phyloP scores from a whole-genome alignment of 53 echinoderm and acorn worm genomes.

The Actinopyga echinites region DNA sequence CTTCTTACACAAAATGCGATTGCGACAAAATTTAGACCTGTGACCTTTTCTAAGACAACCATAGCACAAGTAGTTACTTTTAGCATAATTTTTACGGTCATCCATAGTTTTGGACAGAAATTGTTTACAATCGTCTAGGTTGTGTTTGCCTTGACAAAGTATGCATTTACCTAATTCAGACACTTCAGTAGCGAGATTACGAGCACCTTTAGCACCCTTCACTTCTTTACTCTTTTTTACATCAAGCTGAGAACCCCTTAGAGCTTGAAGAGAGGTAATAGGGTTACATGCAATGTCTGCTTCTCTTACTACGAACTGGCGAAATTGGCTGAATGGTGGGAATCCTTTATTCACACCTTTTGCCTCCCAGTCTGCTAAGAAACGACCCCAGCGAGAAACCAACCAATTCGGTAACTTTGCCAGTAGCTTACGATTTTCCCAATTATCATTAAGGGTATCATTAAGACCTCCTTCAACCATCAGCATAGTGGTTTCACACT shows the following conservation, averaged over 20 bases:
- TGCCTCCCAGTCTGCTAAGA: no score
- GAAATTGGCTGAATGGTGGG: constrained; percentile 3
- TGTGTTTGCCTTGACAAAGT: background rate
- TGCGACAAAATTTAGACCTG: background rate
- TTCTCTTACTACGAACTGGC: background rate
- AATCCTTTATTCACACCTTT: background rate
- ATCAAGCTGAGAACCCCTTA: background rate
- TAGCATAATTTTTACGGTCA: background rate
- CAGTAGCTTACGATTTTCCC: no score
- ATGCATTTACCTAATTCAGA: background rate
- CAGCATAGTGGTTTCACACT: no score
- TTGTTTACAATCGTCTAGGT: background rate
- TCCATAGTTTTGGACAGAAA: background rate
- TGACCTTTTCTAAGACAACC: background rate
- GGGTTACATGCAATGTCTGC: constrained; percentile 15
- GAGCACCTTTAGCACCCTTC: background rate
- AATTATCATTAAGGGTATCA: no score
- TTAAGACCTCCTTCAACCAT: no score
- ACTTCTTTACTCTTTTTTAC: background rate
- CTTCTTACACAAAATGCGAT: background rate
- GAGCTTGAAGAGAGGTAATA: background rate
- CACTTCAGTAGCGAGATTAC: background rate
- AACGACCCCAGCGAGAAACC: no score
- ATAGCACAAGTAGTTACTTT: background rate
- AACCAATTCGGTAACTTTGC: no score